Percentiles rank a stretch among this genome's conserved stretches.
Evolutionary conservation across 2,113 vertebrate genomes (phyloP).

Genomic region (Pleuronectes platessa): DNA sequence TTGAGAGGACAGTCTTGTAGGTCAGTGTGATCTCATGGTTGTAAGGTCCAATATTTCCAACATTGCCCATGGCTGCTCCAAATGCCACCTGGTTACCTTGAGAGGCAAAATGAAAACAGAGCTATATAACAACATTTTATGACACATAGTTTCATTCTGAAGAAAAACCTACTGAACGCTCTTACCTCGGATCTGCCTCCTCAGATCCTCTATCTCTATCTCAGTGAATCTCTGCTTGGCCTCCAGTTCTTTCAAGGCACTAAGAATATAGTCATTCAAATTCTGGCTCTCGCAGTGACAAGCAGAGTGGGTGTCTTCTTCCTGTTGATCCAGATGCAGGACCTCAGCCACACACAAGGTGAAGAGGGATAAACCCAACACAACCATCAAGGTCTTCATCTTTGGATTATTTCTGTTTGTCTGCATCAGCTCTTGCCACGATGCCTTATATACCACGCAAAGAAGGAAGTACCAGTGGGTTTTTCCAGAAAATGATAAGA

Average conservation of each 20-base stretch:
- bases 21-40: conserved; percentile 26
- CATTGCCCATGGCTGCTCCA: conserved; percentile 12
- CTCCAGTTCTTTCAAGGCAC: background rate
- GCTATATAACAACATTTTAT: background rate
- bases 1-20: conserved; percentile 34
- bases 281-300: background rate
- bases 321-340: background rate
- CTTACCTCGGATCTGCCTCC: conserved; percentile 12
- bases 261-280: background rate
- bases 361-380: background rate
- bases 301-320: background rate
- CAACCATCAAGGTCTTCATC: conserved; percentile 29
- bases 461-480: background rate
- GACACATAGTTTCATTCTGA: background rate
- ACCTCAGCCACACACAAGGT: conserved; percentile 10
- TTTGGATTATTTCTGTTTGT: background rate
- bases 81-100: conserved; percentile 28
- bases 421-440: background rate
- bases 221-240: background rate
- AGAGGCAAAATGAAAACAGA: background rate
- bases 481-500: background rate
- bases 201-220: conserved; percentile 17
- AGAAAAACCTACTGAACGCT: background rate
- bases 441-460: conserved; percentile 9
- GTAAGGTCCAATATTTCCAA: conserved; percentile 18